Base-by-base conservation (phyloP, 2,888 invertebrate species). In the Globia sparganii region DNA sequence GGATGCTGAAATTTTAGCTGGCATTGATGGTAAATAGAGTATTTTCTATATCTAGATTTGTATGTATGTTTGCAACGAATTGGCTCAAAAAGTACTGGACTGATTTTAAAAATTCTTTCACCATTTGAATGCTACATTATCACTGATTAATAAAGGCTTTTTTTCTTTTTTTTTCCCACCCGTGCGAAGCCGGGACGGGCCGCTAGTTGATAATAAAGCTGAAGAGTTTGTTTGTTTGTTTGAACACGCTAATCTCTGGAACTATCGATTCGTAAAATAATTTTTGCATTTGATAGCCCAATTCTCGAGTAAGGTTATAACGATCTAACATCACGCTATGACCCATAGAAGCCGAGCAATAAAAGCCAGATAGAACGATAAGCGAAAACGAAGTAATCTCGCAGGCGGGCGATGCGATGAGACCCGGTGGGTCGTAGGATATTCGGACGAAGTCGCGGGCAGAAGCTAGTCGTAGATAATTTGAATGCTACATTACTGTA, bases 1-100 rank as follows among this genome's bases (percentile, higher is more conserved):
- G 11, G 97, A 97, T 88, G 97, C 98, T 37, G 98, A 98, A 93
- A 97, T 98, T 73, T 91, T 98, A 58, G 98, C 97, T 58, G 98
- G 97, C 53, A 96, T 98, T 67, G 98, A 98, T 91, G 98, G 98
- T 97, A 68, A 68, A 37, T n/a, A 2, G 4, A 68, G n/a, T n/a
- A n/a, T n/a, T n/a, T n/a, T n/a, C n/a, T n/a, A n/a, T n/a, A n/a
- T n/a, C n/a, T n/a, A n/a, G n/a, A n/a, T n/a, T n/a, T n/a, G n/a
- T n/a, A n/a, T n/a, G n/a, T n/a, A n/a, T n/a, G n/a, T n/a, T n/a
- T n/a, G n/a, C n/a, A n/a, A n/a, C n/a, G n/a, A n/a, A n/a, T n/a
- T n/a, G n/a, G n/a, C n/a, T n/a, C n/a, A n/a, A n/a, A n/a, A n/a
- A n/a, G n/a, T n/a, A n/a, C n/a, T n/a, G n/a, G n/a, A n/a, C n/a